Conservation (phyloP, 1,140 invertebrate species). For the Orussus abietinus region DNA sequence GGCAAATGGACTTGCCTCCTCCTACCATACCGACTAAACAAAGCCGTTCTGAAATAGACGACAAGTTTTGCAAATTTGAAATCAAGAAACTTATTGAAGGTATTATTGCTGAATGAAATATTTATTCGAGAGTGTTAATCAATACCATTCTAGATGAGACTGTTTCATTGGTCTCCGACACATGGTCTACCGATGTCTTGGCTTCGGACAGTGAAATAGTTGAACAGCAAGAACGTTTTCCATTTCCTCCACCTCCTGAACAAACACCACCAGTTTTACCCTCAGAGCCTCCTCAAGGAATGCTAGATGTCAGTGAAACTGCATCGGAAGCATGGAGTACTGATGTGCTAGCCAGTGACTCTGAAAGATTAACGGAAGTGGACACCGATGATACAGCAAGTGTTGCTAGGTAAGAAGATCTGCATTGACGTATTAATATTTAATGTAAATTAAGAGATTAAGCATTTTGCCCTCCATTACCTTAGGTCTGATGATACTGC, state of each 20-base stretch:
- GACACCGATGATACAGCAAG: constrained; percentile 78
- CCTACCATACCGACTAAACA: constrained; percentile 70
- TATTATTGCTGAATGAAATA: constrained; percentile 14
- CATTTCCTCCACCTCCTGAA: constrained; percentile 31
- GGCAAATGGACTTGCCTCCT: constrained; percentile 54
- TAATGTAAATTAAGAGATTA: no score
- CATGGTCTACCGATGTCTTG: constrained; percentile 95
- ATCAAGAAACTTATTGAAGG: constrained; percentile 84
- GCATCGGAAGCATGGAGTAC: constrained; percentile 97
- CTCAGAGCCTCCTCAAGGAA: constrained; percentile 33
- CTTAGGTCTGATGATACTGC: constrained; percentile 68
- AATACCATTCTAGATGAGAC: constrained; percentile 69
- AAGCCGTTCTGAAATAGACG: constrained; percentile 88
- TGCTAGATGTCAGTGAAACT: constrained; percentile 79
- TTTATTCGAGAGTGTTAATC: neutral
- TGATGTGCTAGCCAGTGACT: constrained; percentile 92
- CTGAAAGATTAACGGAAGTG: constrained; percentile 85
- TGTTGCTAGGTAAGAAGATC: constrained; percentile 57
- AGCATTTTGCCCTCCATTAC: constrained; percentile 6
- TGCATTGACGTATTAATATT: constrained; percentile 1
- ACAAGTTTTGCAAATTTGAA: constrained; percentile 98
- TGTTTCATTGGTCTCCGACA: constrained; percentile 92
- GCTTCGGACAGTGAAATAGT: constrained; percentile 91
- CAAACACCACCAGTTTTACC: constrained; percentile 29
- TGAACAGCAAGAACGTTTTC: constrained; percentile 63